Evolutionary conservation across 1,140 invertebrate species (phyloP).

Genomic region (Megathymus violae): DNA sequence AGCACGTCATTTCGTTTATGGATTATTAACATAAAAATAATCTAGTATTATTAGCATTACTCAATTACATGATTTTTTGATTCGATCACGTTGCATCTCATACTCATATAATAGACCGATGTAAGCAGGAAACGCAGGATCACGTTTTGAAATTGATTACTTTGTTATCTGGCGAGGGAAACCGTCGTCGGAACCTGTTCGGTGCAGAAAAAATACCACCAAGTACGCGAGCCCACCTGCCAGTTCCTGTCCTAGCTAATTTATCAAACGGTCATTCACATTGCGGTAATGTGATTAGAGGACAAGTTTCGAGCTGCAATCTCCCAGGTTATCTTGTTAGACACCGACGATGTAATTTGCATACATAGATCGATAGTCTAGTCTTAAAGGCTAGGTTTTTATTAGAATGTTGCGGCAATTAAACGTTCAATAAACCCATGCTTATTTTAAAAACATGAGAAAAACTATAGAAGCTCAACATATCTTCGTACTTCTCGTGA

Average conservation of each 20-base stretch:
- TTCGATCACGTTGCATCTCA: neutral
- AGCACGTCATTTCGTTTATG: too few relatives aligned
- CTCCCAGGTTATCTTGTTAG: neutral
- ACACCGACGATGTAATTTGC: neutral
- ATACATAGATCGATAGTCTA: too few relatives aligned
- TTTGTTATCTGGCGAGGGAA: conserved; percentile 21
- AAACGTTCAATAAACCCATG: too few relatives aligned
- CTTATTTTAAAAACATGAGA: too few relatives aligned
- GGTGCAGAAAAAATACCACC: conserved; percentile 4
- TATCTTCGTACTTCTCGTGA: too few relatives aligned
- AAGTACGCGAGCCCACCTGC: conserved; percentile 17
- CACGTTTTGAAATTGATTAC: conserved; percentile 28
- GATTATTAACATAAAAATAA: too few relatives aligned
- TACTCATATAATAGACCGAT: neutral
- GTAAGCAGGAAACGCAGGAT: conserved; percentile 21
- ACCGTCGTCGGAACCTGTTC: conserved; percentile 11
- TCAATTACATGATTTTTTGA: too few relatives aligned
- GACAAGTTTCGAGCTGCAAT: conserved; percentile 2
- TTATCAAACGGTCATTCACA: conserved; percentile 26
- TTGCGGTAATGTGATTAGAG: conserved; percentile 17
- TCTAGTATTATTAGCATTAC: too few relatives aligned
- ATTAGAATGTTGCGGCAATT: too few relatives aligned
- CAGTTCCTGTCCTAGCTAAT: conserved; percentile 20
- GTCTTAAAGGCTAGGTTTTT: too few relatives aligned
- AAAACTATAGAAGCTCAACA: too few relatives aligned